These are phyloP conservation scores for Halocaridina rubra DNA, from an alignment of 2,888 invertebrate genomes.

Conservation along the genomic window DNA sequence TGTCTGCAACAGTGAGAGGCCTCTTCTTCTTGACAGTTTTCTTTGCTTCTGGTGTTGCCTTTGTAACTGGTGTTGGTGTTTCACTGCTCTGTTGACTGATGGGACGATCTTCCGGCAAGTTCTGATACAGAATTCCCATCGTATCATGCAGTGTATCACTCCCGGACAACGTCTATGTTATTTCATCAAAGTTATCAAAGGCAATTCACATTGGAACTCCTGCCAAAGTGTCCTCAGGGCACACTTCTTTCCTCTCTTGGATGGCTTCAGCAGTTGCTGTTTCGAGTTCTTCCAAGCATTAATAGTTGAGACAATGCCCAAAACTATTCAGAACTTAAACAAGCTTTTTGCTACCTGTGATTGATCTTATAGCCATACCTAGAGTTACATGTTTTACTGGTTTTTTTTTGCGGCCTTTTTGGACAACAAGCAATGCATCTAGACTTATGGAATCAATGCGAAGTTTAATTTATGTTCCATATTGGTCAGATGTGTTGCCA, in stretches of 20 bases:
- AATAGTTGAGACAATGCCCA: constrained; percentile 11
- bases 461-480: too few relatives aligned
- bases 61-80: neutral
- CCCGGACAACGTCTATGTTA: neutral
- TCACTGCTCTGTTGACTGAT: neutral
- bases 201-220: neutral
- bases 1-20: neutral
- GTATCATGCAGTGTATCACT: neutral
- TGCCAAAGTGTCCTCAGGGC: constrained; percentile 10
- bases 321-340: constrained; percentile 8
- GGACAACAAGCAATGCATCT: constrained; percentile 12
- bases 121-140: neutral
- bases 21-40: neutral
- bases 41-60: neutral
- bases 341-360: constrained; percentile 20
- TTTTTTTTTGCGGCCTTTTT: neutral
- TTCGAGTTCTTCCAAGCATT: too few relatives aligned
- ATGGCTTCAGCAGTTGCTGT: constrained; percentile 18
- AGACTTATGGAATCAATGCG: neutral
- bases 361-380: constrained; percentile 2
- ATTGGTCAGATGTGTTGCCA: neutral
- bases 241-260: neutral
- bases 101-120: neutral
- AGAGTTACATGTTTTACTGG: constrained; percentile 27
- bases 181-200: constrained; percentile 5